Evolutionary conservation across 2,113 vertebrate species (phyloP), one percentile per base, ranked within the genome.

Genomic region (Chlorodrepanis virens): DNA sequence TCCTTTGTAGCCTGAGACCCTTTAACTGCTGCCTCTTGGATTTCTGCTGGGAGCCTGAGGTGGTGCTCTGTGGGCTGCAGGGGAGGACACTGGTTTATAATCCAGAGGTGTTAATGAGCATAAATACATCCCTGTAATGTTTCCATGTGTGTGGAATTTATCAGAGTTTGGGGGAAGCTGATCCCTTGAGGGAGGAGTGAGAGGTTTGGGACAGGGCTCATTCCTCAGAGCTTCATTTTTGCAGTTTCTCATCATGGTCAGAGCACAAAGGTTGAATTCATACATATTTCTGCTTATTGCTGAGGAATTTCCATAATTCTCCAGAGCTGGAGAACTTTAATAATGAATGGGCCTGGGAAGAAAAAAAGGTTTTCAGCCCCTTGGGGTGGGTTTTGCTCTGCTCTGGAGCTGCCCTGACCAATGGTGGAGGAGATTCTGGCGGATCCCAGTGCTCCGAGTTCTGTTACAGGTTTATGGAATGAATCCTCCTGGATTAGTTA

Each of bases 351-450:
- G 19, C 27, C 27, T 75, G 47, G 28, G 31, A 33, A 19, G 27
- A 50, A 35, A 28, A 54, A 19, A 5, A 17, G 11, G 21, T 7
- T n/a, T 69, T 17, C 7, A 14, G 12, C 15, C 28, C 49, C 20
- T n/a, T 23, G 47, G 35, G 12, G 21, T 61, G 56, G 33, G 19
- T 27, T 44, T 33, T 68, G 35, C 69, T 60, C 31, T 1, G 24
- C 45, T 40, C 42, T 2, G 0, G 74, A 15, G 50, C 56, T 47
- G 63, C 35, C 23, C 49, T 63, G 44, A 10, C 23, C 0, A 0
- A 1, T 1, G 3, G 42, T 1, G 4, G 75, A 50, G 35, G 33
- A 33, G 31, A 33, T 65, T 19, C 23, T 22, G 11, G 4, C 23
- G 60, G n/a, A 39, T 77, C 75, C 47, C 27, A 9, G 12, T 7